Conservation (phyloP, 2,797 vertebrate genomes). For the Sitta carolinensis region DNA sequence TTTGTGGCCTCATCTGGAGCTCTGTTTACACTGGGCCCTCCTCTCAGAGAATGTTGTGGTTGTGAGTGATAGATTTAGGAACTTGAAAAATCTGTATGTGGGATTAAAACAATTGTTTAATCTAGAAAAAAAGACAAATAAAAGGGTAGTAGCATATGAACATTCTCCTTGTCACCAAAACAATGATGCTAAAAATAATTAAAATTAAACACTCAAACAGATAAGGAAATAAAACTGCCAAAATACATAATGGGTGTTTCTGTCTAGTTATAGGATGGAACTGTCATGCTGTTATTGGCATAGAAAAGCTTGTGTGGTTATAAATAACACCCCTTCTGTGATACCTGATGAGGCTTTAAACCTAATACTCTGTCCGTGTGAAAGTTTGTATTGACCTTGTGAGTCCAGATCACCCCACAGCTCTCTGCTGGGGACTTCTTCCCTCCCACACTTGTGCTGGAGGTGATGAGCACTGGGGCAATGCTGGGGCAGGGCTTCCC, state of each 20-base stretch:
- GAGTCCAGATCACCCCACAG: neutral
- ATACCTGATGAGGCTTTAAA: neutral
- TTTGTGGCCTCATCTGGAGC: slow-evolving; percentile 14
- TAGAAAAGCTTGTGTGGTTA: neutral
- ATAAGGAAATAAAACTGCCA: slow-evolving; percentile 36
- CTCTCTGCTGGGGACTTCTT: neutral
- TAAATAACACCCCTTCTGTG: slow-evolving; percentile 3
- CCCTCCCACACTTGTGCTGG: neutral
- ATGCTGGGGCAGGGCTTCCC: neutral
- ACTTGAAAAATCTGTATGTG: slow-evolving; percentile 35
- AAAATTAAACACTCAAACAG: neutral
- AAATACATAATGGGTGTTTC: neutral
- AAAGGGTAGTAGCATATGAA: neutral
- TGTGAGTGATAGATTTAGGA: slow-evolving; percentile 24
- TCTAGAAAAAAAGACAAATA: neutral
- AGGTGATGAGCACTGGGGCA: neutral
- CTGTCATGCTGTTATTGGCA: neutral
- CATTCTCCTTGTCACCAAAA: neutral
- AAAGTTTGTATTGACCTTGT: neutral
- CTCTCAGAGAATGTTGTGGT: slow-evolving; percentile 39
- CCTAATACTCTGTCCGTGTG: neutral
- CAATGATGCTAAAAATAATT: neutral
- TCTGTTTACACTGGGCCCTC: slow-evolving; percentile 4
- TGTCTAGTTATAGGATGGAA: slow-evolving; percentile 37
- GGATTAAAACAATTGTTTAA: slow-evolving; percentile 30